Evolutionary conservation across 2,797 vertebrate species (phyloP).

Genomic region (Psittacula echo): DNA sequence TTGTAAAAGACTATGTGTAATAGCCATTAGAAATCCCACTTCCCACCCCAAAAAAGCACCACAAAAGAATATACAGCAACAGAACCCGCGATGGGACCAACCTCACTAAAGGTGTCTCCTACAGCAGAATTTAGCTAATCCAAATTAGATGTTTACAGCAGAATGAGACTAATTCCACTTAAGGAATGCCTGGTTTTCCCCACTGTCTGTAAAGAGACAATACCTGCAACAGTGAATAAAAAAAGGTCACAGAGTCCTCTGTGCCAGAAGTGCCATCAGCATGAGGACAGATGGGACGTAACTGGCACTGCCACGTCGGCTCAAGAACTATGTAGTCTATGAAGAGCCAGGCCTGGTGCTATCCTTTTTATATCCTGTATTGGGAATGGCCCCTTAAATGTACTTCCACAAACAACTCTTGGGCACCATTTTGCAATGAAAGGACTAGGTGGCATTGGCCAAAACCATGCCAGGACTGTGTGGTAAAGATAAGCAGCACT

Average conservation of each 20-base stretch:
- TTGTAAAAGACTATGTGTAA: background rate
- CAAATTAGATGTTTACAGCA: background rate
- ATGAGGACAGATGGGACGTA: background rate
- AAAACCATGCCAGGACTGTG: background rate
- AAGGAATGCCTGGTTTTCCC: background rate
- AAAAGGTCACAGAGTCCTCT: background rate
- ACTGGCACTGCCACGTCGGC: fast-evolving
- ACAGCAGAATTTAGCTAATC: background rate
- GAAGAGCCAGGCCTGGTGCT: background rate
- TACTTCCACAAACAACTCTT: background rate
- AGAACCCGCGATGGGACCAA: background rate
- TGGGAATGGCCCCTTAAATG: background rate
- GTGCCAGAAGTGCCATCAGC: background rate
- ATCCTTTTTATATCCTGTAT: background rate
- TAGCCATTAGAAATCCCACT: background rate
- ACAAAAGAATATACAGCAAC: background rate
- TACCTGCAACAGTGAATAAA: background rate
- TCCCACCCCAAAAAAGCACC: background rate
- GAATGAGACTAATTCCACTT: background rate
- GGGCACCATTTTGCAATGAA: background rate
- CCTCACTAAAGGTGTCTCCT: background rate
- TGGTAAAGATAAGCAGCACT: background rate
- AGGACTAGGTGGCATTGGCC: background rate
- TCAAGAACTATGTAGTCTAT: background rate
- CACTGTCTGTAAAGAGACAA: background rate